Conservation (phyloP, 1,140 invertebrate genomes). For the Hirudo medicinalis region DNA sequence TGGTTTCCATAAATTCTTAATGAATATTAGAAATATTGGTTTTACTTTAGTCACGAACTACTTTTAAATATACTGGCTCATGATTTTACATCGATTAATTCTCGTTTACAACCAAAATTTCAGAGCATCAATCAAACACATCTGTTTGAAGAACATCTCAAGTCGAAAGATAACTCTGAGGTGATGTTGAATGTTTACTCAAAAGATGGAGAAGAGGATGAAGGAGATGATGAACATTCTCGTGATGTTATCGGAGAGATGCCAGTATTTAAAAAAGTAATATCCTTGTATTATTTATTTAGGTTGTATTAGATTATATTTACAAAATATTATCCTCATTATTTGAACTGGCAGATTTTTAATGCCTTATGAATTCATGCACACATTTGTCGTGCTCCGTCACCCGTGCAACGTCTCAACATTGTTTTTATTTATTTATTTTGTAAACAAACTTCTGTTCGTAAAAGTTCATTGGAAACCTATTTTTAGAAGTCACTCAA, state of each 20-base stretch:
- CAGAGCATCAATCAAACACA: constrained; percentile 1
- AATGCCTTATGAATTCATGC: neutral
- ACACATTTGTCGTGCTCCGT: neutral
- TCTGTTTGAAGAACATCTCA: constrained; percentile 1
- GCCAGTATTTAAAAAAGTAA: neutral
- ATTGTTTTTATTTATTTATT: constrained; percentile 8
- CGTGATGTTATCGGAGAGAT: neutral
- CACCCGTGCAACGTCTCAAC: neutral
- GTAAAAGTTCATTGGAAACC: neutral
- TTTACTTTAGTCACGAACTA: neutral
- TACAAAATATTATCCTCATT: neutral
- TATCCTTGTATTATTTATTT: neutral
- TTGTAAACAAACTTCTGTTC: neutral
- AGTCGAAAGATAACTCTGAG: neutral
- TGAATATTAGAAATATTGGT: neutral
- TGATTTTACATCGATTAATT: neutral
- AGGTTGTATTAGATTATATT: neutral
- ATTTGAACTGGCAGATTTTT: neutral
- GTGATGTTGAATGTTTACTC: neutral
- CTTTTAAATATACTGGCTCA: neutral
- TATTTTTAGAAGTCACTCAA: neutral
- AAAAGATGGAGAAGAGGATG: neutral
- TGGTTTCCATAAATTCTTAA: neutral
- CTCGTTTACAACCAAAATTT: neutral
- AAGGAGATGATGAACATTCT: neutral